These are phyloP conservation scores for Aphaenogaster ashmeadi DNA, from an alignment of 1,140 invertebrate species.

Conservation along the genomic window DNA sequence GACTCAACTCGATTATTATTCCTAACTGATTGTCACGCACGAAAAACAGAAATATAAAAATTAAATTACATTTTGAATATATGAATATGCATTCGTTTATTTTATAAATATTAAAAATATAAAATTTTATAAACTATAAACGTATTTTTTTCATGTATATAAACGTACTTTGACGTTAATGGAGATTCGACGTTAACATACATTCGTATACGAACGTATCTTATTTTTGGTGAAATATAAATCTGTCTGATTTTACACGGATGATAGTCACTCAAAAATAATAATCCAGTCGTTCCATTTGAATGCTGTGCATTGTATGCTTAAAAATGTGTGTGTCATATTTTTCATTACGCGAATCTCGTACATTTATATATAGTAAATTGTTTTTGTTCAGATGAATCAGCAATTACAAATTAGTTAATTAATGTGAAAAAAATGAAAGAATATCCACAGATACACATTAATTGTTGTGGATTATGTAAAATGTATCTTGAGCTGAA, in stretches of 20 bases:
- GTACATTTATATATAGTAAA: background rate
- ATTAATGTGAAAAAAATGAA: background rate
- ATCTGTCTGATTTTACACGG: background rate
- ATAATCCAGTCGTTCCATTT: background rate
- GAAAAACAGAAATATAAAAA: constrained; percentile 2
- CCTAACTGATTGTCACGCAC: background rate
- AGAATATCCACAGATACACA: background rate
- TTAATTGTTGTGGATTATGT: background rate
- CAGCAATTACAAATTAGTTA: background rate
- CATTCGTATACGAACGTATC: background rate
- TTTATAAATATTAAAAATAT: background rate
- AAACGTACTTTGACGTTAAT: background rate
- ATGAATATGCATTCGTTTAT: background rate
- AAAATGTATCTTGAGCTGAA: background rate
- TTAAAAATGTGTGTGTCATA: background rate
- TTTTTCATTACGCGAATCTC: background rate
- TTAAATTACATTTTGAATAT: constrained; percentile 9
- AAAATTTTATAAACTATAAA: constrained; percentile 2
- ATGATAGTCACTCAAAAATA: constrained; percentile 15
- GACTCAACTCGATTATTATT: constrained; percentile 26
- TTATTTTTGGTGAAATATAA: constrained; percentile 18
- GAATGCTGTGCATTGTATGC: background rate
- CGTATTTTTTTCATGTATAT: background rate
- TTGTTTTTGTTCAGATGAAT: background rate
- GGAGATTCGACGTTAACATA: background rate